Conservation (phyloP, 2,888 invertebrate species). For the Athetis lepigone region DNA sequence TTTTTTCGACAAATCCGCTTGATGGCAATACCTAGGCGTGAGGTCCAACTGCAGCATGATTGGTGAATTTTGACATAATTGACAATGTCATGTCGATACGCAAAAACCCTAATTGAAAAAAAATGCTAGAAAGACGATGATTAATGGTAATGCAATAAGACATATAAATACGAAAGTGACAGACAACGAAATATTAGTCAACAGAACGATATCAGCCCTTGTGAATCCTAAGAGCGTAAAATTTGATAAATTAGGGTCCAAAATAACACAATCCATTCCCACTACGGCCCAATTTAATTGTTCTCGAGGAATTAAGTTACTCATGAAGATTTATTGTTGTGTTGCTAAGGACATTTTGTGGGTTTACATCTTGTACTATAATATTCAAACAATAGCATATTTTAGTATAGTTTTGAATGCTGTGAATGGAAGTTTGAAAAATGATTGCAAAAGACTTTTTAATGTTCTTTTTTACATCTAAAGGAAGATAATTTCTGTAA, state of each 20-base stretch:
- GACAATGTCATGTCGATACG: too few relatives aligned
- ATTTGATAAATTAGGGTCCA: conserved; percentile 47
- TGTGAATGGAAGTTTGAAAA: too few relatives aligned
- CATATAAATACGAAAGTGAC: conserved; percentile 5
- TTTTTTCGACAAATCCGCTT: too few relatives aligned
- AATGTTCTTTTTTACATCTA: too few relatives aligned
- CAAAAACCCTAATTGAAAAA: too few relatives aligned
- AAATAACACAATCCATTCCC: conserved; percentile 29
- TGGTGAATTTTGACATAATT: too few relatives aligned
- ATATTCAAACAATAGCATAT: too few relatives aligned
- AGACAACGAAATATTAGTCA: conserved; percentile 6
- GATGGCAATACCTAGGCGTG: too few relatives aligned
- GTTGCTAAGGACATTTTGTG: conserved; percentile 29
- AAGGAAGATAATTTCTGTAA: too few relatives aligned
- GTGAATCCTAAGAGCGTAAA: conserved; percentile 12
- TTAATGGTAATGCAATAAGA: not conserved
- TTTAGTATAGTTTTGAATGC: not conserved
- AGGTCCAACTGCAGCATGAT: too few relatives aligned
- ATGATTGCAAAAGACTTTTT: too few relatives aligned
- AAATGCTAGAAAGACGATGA: too few relatives aligned
- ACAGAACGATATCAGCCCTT: conserved; percentile 14
- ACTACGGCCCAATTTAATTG: conserved; percentile 24
- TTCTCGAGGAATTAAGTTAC: conserved; percentile 19
- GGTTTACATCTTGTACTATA: not conserved
- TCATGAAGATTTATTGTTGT: conserved; percentile 48